A percentile compares a stretch with the other conserved stretches of the same genome.
Evolutionary conservation across 2,888 invertebrate genomes (phyloP).

Genomic region (Polydrusus cervinus): DNA sequence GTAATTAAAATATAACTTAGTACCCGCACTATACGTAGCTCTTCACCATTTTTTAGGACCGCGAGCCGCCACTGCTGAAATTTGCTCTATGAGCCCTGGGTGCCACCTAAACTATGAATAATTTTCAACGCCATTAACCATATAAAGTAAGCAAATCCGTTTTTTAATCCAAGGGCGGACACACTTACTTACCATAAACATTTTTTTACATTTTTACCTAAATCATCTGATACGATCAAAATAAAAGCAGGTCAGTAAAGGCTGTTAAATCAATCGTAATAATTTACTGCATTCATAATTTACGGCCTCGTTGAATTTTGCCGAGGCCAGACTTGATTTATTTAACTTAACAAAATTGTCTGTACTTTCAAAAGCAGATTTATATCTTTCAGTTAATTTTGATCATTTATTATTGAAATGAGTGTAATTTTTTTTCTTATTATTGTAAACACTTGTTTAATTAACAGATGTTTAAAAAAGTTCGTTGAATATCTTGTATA

Average conservation of each 20-base stretch:
- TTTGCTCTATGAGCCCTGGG: no score
- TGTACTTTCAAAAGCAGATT: constrained; percentile 21
- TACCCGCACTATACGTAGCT: no score
- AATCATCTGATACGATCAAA: neutral
- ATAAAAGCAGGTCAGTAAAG: constrained; percentile 17
- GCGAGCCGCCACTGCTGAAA: no score
- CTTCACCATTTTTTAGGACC: no score
- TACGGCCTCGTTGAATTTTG: constrained; percentile 8
- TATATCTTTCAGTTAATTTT: constrained; percentile 17
- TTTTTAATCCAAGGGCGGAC: no score
- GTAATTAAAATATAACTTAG: no score
- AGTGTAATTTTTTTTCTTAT: constrained; percentile 7
- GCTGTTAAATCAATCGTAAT: constrained; percentile 10
- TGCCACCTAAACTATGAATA: no score
- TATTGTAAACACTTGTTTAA: neutral
- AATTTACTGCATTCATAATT: constrained; percentile 18
- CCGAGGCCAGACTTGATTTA: constrained; percentile 21
- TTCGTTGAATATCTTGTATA: no score
- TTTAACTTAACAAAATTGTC: constrained; percentile 15
- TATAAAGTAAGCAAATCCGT: no score
- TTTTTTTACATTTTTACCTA: neutral
- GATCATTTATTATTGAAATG: constrained; percentile 7
- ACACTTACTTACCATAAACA: neutral
- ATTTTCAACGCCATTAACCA: no score
- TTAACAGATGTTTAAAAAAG: neutral